Evolutionary conservation across 2,797 vertebrate genomes (phyloP), one percentile per base, ranked within the genome.

Genomic region (Myoxocephalus aenaeus): DNA sequence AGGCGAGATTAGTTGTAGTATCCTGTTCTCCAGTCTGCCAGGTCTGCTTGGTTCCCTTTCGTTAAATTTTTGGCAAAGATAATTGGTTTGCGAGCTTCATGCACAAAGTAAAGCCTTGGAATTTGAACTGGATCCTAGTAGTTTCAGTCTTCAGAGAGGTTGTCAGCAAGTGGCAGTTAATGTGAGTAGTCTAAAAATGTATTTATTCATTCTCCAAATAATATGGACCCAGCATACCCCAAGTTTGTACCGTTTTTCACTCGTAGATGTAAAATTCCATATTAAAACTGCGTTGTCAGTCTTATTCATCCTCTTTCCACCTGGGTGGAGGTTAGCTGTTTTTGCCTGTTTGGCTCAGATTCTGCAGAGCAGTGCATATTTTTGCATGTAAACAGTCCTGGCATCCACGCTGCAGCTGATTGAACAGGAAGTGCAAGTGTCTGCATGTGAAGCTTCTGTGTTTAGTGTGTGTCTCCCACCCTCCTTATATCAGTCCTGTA

Each of bases 1-100:
- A 84, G 74, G 86, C 87, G 87, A 87, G 92, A 92, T 92, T 91
- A 93, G 50, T 70, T 61, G 36, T 61, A 27, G 77, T 76, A 82
- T 91, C 85, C 86, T 70, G 34, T 82, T 87, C 57, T 77, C 40
- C 44, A 75, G 65, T 76, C 77, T 76, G 27, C 66, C 74, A 57
- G 59, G 69, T 78, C 58, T 68, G n/a, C 61, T 69, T 27, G 58
- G 12, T 50, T 69, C 20, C 27, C 11, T 57, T 36, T 7, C 7
- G 65, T 34, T 79, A 11, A 63, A 42, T 70, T 87, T 71, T 70
- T 34, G 58, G 53, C 25, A 25, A 67, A 83, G 53, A 59, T 32
- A 7, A 51, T 83, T 79, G 22, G 40, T 76, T 70, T 53, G 13
- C 20, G 54, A 61, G 2, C 12, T 25, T 70, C 38, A 72, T 10